These are phyloP conservation scores for Diloba caeruleocephala DNA, from an alignment of 2,888 invertebrate species.

Conservation along the genomic window DNA sequence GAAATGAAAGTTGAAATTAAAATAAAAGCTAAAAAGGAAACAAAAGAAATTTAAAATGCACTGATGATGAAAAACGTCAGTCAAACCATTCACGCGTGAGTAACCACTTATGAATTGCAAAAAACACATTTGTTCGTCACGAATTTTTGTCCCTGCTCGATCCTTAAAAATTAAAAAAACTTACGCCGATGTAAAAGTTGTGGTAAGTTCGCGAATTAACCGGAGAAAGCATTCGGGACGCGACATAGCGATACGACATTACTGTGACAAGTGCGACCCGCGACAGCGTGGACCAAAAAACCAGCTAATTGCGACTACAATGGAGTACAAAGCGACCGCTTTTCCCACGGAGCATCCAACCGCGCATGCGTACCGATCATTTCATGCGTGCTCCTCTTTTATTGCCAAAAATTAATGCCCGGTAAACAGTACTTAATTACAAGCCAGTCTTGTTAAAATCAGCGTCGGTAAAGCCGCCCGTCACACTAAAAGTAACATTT, in stretches of 20 bases:
- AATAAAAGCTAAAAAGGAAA: slow-evolving; percentile 56
- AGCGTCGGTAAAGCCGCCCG: slow-evolving; percentile 64
- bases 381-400: slow-evolving; percentile 85
- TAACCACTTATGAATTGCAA: slow-evolving; percentile 74
- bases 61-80: slow-evolving; percentile 77
- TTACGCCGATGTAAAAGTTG: slow-evolving; percentile 62
- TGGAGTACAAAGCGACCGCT: slow-evolving; percentile 85
- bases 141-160: slow-evolving; percentile 57
- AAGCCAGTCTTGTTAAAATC: slow-evolving; percentile 79
- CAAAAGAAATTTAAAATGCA: slow-evolving; percentile 65
- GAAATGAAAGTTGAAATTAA: slow-evolving; percentile 47
- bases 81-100: slow-evolving; percentile 78
- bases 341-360: slow-evolving; percentile 84
- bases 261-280: slow-evolving; percentile 80
- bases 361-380: slow-evolving; percentile 83
- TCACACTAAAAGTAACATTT: slow-evolving; percentile 73
- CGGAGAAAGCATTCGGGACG: slow-evolving; percentile 76
- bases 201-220: slow-evolving; percentile 79
- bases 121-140: slow-evolving; percentile 70
- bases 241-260: slow-evolving; percentile 83
- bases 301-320: slow-evolving; percentile 85
- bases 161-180: slow-evolving; percentile 45
- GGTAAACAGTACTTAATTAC: slow-evolving; percentile 87
- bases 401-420: slow-evolving; percentile 89
- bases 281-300: slow-evolving; percentile 77